A percentile compares a stretch with the other conserved stretches of the same genome.
Conservation (phyloP, 2,113 vertebrate genomes). For the Entelurus aequoreus region DNA sequence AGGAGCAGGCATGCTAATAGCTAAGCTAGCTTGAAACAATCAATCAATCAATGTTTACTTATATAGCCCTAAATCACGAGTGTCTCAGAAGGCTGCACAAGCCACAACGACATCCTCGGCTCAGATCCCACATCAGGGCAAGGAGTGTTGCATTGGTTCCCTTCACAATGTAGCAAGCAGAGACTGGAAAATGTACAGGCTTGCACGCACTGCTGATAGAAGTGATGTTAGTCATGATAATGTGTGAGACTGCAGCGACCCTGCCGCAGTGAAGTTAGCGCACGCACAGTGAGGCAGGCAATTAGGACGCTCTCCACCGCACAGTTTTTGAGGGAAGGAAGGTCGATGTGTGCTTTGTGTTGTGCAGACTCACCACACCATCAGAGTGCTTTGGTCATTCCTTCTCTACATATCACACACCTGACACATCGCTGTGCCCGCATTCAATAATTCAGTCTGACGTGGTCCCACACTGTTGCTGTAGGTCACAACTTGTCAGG, state of each 20-base stretch:
- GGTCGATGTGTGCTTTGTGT: background rate
- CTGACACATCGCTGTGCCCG: slow-evolving; percentile 33
- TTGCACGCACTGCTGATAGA: background rate
- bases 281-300: background rate
- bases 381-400: slow-evolving; percentile 1
- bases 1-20: no score
- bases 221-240: background rate
- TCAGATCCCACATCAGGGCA: no score
- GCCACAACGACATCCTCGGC: no score
- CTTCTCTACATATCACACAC: slow-evolving; percentile 20
- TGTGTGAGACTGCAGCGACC: background rate
- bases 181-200: background rate
- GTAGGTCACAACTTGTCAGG: slow-evolving; percentile 49
- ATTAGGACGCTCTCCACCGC: background rate
- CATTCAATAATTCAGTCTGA: slow-evolving; percentile 63
- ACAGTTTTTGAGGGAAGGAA: background rate
- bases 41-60: no score
- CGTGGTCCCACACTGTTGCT: slow-evolving; percentile 41
- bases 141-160: no score
- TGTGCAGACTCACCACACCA: background rate
- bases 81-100: no score
- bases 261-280: background rate
- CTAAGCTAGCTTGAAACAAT: no score
- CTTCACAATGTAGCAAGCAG: no score
- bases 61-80: no score